A percentile compares a stretch with the other conserved stretches of the same genome.
Conservation (phyloP, 2,888 invertebrate species). For the Chymomyza fuscimana region DNA sequence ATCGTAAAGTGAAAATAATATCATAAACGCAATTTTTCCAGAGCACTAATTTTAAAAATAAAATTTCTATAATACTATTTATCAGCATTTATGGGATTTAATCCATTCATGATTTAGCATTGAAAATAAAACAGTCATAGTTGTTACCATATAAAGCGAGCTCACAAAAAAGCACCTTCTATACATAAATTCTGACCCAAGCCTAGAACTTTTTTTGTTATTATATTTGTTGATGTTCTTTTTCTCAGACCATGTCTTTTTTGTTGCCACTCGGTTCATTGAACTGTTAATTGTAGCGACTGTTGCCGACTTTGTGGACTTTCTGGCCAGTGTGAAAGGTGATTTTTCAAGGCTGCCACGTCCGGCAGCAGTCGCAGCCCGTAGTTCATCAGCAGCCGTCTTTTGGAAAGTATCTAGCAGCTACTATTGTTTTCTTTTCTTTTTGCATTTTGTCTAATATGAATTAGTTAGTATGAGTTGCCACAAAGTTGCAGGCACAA, state of each 20-base stretch:
- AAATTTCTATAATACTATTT: no score
- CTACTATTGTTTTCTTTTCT: slow-evolving; percentile 5
- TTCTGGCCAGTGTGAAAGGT: slow-evolving; percentile 71
- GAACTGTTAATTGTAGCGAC: slow-evolving; percentile 73
- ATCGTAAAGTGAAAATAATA: no score
- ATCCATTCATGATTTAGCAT: no score
- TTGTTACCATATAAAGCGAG: no score
- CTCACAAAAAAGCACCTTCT: background rate
- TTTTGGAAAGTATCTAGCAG: background rate
- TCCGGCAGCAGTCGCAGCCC: slow-evolving; percentile 46
- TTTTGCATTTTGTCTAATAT: slow-evolving; percentile 41
- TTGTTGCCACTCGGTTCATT: slow-evolving; percentile 59
- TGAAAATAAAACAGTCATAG: no score
- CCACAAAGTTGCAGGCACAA: background rate
- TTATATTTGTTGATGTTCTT: slow-evolving; percentile 19
- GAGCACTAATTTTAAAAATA: no score
- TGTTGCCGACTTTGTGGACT: slow-evolving; percentile 14
- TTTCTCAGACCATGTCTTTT: slow-evolving; percentile 30
- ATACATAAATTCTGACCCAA: background rate
- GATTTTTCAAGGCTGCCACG: slow-evolving; percentile 74
- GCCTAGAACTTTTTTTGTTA: background rate
- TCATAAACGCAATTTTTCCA: no score
- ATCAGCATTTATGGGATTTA: no score
- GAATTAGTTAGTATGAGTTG: slow-evolving; percentile 54
- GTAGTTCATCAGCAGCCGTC: slow-evolving; percentile 3